Base-by-base conservation (phyloP, 2,888 invertebrate species). In the Harpalus rubripes region DNA sequence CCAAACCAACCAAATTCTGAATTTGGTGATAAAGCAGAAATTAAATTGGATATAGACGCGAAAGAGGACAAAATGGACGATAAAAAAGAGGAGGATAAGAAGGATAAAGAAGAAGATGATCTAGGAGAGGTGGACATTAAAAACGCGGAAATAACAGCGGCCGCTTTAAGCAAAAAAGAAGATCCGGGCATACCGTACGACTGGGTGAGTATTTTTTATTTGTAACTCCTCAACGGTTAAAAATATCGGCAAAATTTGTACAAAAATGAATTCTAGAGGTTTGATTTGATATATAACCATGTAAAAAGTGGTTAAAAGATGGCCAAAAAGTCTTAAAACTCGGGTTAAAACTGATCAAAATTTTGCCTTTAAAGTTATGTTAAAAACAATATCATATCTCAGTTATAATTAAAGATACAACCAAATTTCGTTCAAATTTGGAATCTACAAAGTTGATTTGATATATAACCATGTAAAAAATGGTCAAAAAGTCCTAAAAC, bases 111-210 rank as follows among this genome's bases (percentile, higher is more conserved):
- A 4, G 92, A 94, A 88, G 93, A 93, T 85, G 91, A 91, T 58
- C 15, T 59, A 86, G 86, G 72, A 72, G 93, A 93, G 56, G 93
- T 81, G 26, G 89, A 90, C 74, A 52, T 87, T 56, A 89, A 88
- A 72, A 74, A 86, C 41, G 82, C 86, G 6, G 87, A 86, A 56
- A 87, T 88, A 44, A 85, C 68, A 15, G 68, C 87, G n/a, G 81
- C 87, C 6, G 86, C 87, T 7, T 84, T 87, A 4, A 79, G 87
- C 26, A 86, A 88, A 86, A 95, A 95, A 90, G 95, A 95, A 89
- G 96, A 95, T 87, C 95, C 96, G 88, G 96, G 96, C 87, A 95
- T 97, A 90, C 96, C 96, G 0, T 97, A 97, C 88, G 97, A 97
- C 89, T 97, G 97, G 97, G 94, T 94, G 90, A 90, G 91, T 89